Base-by-base conservation (phyloP, 2,113 vertebrate genomes). In the Sylvia atricapilla region DNA sequence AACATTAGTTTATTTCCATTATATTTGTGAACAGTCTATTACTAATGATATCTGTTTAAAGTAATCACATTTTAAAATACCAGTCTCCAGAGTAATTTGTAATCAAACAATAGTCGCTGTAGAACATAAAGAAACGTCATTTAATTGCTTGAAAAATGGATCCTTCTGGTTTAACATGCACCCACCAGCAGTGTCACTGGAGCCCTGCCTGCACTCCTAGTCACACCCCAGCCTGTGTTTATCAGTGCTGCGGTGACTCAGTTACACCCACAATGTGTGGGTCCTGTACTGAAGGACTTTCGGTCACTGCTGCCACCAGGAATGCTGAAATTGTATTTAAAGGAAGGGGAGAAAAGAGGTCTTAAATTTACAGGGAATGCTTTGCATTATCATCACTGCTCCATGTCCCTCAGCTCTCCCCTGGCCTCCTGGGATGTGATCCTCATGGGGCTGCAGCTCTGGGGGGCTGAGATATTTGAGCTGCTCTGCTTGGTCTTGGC, bases 201-300 rank as follows among this genome's bases (percentile, higher is more conserved):
- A 68, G 49, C 49, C 35, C 39, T 74, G 62, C 11, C 30, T 46
- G 73, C 18, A 1, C 30, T 33, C 33, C 20, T 4, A 81, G 69
- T 6, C 64, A 9, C 3, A 31, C 16, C 56, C 56, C 63, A 56
- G 68, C 35, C 64, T 35, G 43, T 33, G 7, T 31, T 46, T 16
- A 4, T 11, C n/a, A 10, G 27, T 3, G 1, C 4, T 15, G 24
- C 30, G 9, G 1, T 44, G 52, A 23, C 35, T 9, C 22, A 7
- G 52, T 15, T 25, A 4, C 21, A 25, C 17, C 11, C 6, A 10
- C 0, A 0, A 5, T 0, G 0, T 17, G 17, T 1, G 46, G 24
- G n/a, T 63, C 37, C 49, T 43, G 25, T 1, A 22, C 22, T 0
- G 28, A 68, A 47, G 58, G 53, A 13, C 53, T 73, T 41, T 4